phyloP scores from a whole-genome alignment of 1,140 invertebrate genomes.

The Hyphantria cunea region DNA sequence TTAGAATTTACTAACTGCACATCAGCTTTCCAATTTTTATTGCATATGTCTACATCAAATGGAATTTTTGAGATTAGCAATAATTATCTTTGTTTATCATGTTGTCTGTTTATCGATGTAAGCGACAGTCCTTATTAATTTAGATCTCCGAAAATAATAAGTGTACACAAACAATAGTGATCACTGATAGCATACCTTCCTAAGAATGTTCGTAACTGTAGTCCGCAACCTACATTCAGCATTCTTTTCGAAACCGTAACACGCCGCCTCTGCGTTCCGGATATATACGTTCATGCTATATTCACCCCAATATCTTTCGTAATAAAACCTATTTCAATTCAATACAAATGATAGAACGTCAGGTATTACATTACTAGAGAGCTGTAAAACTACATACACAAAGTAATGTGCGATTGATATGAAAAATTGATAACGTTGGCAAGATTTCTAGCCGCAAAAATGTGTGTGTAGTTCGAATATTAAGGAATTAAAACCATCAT shows the following conservation, averaged over 20 bases:
- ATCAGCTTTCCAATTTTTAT: slow-evolving; percentile 35
- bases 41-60: slow-evolving; percentile 8
- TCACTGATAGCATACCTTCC: slow-evolving; percentile 62
- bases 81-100: slow-evolving; percentile 16
- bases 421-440: slow-evolving; percentile 44
- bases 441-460: slow-evolving; percentile 2
- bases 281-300: slow-evolving; percentile 62
- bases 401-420: slow-evolving; percentile 56
- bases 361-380: slow-evolving; percentile 70
- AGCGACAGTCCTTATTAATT: slow-evolving; percentile 29
- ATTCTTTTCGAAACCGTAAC: slow-evolving; percentile 81
- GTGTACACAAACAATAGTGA: slow-evolving; percentile 64
- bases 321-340: slow-evolving; percentile 61
- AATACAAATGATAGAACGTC: slow-evolving; percentile 43
- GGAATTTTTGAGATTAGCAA: slow-evolving; percentile 4
- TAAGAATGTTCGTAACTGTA: slow-evolving; percentile 73
- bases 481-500: too few relatives aligned
- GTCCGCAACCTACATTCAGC: slow-evolving; percentile 76
- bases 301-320: slow-evolving; percentile 56
- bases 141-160: slow-evolving; percentile 39
- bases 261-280: slow-evolving; percentile 75
- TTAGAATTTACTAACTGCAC: slow-evolving; percentile 40
- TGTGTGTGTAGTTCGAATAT: background rate
- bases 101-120: slow-evolving; percentile 12
- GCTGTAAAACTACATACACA: slow-evolving; percentile 57